Percentiles rank a stretch among this genome's conserved stretches.
Evolutionary conservation across 2,888 invertebrate genomes (phyloP).

Genomic region (Dryobota labecula): DNA sequence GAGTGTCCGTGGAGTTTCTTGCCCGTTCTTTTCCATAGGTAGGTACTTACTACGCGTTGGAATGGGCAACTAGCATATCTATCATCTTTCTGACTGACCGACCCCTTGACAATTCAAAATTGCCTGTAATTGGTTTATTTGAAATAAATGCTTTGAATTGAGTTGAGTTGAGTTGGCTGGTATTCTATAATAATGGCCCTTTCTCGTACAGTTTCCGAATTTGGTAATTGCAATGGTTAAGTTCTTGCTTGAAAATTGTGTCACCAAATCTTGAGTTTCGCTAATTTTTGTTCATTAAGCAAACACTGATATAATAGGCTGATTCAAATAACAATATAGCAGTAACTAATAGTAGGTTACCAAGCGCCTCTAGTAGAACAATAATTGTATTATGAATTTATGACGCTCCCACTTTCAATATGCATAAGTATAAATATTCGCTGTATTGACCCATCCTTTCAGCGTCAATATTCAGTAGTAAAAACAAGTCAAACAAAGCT

Average conservation of each 20-base stretch:
- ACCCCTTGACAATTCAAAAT: too few relatives aligned
- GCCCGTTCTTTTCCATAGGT: too few relatives aligned
- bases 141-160: too few relatives aligned
- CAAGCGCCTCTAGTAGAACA: background rate
- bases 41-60: too few relatives aligned
- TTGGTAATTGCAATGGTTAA: background rate
- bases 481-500: conserved; percentile 48
- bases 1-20: too few relatives aligned
- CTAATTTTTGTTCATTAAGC: background rate
- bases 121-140: too few relatives aligned
- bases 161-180: too few relatives aligned
- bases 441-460: conserved; percentile 38
- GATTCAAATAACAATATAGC: background rate
- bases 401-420: background rate
- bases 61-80: too few relatives aligned
- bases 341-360: background rate
- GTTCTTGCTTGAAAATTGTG: background rate
- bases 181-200: background rate
- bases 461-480: conserved; percentile 55
- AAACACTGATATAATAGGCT: background rate
- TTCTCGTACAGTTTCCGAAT: background rate
- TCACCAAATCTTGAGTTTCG: background rate
- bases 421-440: background rate
- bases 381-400: background rate
- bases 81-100: too few relatives aligned